Evolutionary conservation across 2,888 invertebrate genomes (phyloP).

Genomic region (Ceratothoa steindachneri): DNA sequence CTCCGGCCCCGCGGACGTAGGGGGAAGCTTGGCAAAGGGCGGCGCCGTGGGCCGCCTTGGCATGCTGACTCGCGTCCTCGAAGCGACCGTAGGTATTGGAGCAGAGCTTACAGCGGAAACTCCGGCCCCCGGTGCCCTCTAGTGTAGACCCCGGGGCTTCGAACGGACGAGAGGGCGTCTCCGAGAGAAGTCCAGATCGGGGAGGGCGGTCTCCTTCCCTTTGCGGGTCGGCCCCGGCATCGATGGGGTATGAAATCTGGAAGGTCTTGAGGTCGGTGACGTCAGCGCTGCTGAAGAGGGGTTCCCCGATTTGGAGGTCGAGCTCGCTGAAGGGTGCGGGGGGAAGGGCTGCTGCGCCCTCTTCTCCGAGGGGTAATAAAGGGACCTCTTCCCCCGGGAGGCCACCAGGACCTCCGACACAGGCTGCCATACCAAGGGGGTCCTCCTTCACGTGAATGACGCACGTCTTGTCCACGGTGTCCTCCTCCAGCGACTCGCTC

Average conservation of each 20-base stretch:
- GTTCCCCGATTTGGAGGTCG: neutral
- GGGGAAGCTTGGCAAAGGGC: neutral
- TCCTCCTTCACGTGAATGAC: conserved; percentile 33
- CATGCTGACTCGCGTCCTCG: conserved; percentile 23
- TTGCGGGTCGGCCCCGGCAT: neutral
- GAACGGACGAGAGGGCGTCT: neutral
- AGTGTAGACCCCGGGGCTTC: neutral
- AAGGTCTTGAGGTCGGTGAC: neutral
- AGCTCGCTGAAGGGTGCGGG: neutral
- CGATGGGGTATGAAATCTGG: neutral
- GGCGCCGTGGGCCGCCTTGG: conserved; percentile 11
- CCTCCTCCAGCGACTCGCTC: neutral
- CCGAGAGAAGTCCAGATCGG: neutral
- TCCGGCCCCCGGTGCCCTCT: conserved; percentile 3
- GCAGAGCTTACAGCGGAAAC: conserved; percentile 32
- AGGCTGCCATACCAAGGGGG: neutral
- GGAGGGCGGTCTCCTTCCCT: neutral
- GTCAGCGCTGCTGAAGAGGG: neutral
- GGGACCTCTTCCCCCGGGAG: neutral
- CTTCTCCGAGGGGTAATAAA: neutral
- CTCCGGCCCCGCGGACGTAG: neutral
- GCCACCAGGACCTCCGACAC: conserved; percentile 1
- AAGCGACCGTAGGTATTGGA: conserved; percentile 9
- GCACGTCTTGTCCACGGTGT: conserved; percentile 15
- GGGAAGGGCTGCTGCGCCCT: neutral